Evolutionary conservation across 1,140 invertebrate species (phyloP), one percentile per base, ranked within the genome.

Genomic region (Anastatus disparis): DNA sequence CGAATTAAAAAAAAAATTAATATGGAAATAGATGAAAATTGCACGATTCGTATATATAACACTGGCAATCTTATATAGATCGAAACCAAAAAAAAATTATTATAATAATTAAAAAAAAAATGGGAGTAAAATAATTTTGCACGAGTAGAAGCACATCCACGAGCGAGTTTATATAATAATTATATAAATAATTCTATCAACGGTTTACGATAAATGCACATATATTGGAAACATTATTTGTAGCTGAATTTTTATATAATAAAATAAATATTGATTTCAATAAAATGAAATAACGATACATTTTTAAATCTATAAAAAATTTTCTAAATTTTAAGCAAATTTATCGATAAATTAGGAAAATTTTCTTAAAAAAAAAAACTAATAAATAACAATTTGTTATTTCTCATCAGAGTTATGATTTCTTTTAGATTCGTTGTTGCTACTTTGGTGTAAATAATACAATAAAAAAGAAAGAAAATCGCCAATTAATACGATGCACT

Each of bases 61-160:
- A 40, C 29, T 40, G 64, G 26, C 35, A 48, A 46, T 58, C n/a
- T n/a, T n/a, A 2, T 1, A 48, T 58, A 17, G 24, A n/a, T 17
- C 31, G 24, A 58, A 58, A 35, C 42, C 35, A 17, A 63, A 31
- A 50, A 20, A 20, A 40, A 26, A 53, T 0, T 44, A 35, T n/a
- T n/a, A n/a, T n/a, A 55, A 26, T 22, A 12, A 56, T 31, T 20
- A 10, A 29, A 29, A 29, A 29, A 8, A 46, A 44, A 12, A 44
- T 13, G n/a, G n/a, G n/a, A n/a, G n/a, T n/a, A n/a, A n/a, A n/a
- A n/a, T 24, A 15, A 29, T 35, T 67, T 67, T 67, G 63, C 65
- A 38, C 40, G 42, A 67, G 65, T 67, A 46, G 42, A 58, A 67
- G 65, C 65, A 40, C n/a, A 63, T 63, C 27, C 2, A 50, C 46